Evolutionary conservation across 2,888 invertebrate genomes (phyloP), one percentile per base, ranked within the genome.

Genomic region (Drosophila borborema): DNA sequence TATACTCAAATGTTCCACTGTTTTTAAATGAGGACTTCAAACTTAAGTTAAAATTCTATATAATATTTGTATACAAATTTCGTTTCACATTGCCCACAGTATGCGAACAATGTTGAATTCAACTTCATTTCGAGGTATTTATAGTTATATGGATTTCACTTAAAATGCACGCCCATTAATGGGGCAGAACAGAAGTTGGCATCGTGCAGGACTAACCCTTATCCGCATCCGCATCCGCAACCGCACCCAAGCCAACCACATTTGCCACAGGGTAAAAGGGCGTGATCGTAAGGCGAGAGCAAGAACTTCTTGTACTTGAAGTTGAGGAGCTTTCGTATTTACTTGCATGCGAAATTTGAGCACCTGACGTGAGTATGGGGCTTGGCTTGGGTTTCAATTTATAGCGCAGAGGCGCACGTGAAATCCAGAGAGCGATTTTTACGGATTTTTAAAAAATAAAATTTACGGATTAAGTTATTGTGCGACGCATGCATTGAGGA

Each of bases 401-500:
- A 90, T 88, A 78, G 73, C 72, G 54, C 55, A 59, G 45, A 72
- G 63, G 40, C 64, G 68, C 70, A 78, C 74, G 80, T 80, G 76
- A 80, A 89, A 84, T 90, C 81, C 85, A 54, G 64, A 62, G 68
- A 86, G 82, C 90, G 89, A 62, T 86, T 86, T 85, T 86, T 81
- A 77, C 86, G 85, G 89, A 87, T 86, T 81, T 90, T 80, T 78
- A 79, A 80, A 81, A 84, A 89, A 89, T 86, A 90, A 89, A 90
- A 90, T 91, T 90, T 90, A 91, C 90, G 91, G 91, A 91, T 91
- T 91, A 91, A 91, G 91, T 91, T 91, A 87, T 90, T 91, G 90
- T 81, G 77, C 77, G 66, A 76, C 72, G 80, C 58, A 67, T 74
- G 67, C 58, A 68, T 69, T 51, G 61, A 54, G 59, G 49, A 43